A percentile compares a stretch with the other conserved stretches of the same genome.
These are phyloP conservation scores for Phylloscopus whistleri DNA, from an alignment of 2,113 vertebrate genomes.

Conservation along the genomic window DNA sequence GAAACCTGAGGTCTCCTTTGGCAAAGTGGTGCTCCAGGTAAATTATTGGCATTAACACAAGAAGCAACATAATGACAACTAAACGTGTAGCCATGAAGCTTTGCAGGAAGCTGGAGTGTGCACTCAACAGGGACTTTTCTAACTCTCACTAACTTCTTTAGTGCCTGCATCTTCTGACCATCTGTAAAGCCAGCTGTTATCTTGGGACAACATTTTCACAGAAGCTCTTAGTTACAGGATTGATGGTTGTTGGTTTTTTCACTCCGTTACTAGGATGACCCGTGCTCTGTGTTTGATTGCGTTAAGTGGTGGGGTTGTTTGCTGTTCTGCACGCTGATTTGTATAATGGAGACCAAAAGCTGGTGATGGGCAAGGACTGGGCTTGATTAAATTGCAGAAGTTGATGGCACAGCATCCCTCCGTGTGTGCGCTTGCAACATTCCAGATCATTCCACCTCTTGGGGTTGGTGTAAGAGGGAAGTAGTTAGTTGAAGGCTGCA, in stretches of 20 bases:
- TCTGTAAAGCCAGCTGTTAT: neutral
- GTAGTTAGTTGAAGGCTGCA: neutral
- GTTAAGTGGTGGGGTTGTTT: neutral
- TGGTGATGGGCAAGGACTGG: neutral
- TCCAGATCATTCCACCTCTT: neutral
- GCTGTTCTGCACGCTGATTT: neutral
- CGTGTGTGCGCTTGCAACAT: fast-evolving
- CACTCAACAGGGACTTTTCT: neutral
- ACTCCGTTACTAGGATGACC: neutral
- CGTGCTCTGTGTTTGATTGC: neutral
- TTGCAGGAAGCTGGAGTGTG: neutral
- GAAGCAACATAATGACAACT: neutral
- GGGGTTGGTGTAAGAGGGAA: neutral
- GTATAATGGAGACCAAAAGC: neutral
- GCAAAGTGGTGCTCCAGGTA: neutral
- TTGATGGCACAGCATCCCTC: neutral
- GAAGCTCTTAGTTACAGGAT: neutral
- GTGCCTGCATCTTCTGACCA: neutral
- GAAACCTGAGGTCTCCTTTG: neutral
- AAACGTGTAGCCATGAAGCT: fast-evolving
- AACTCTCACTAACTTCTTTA: neutral
- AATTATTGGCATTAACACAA: neutral
- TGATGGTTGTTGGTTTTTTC: neutral
- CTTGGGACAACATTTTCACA: neutral
- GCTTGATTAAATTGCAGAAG: neutral